Evolutionary conservation across 2,797 vertebrate genomes (phyloP).

Genomic region (Tadarida brasiliensis): DNA sequence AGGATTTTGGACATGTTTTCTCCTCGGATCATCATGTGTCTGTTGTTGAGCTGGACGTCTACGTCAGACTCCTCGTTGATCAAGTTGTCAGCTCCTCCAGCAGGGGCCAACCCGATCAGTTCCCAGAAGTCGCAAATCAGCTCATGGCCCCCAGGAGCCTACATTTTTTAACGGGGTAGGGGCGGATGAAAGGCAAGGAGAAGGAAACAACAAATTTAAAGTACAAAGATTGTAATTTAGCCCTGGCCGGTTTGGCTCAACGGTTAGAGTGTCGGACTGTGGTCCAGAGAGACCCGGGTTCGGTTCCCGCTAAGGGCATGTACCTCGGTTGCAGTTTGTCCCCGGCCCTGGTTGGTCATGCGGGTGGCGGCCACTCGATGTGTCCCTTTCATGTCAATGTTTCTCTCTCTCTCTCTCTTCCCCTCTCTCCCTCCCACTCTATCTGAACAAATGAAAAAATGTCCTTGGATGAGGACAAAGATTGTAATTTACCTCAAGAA

Average conservation of each 20-base stretch:
- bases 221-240: background rate
- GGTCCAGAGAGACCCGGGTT: no score
- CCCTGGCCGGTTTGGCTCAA: no score
- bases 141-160: constrained; percentile 98
- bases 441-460: no score
- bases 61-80: constrained; percentile 98
- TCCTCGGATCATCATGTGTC: constrained; percentile 98
- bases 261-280: no score
- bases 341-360: no score
- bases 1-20: constrained; percentile 97
- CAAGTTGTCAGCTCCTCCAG: constrained; percentile 96
- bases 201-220: background rate
- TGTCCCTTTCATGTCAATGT: no score
- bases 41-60: constrained; percentile 98
- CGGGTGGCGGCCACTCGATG: no score
- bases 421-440: no score
- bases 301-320: no score
- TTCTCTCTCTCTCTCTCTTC: no score
- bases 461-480: no score
- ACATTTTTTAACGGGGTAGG: background rate
- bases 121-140: constrained; percentile 99
- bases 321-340: no score
- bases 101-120: constrained; percentile 94
- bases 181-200: background rate
- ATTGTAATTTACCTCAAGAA: background rate